Evolutionary conservation across 2,888 invertebrate genomes (phyloP), one percentile per base, ranked within the genome.

Genomic region (Sminthurinus aureus): DNA sequence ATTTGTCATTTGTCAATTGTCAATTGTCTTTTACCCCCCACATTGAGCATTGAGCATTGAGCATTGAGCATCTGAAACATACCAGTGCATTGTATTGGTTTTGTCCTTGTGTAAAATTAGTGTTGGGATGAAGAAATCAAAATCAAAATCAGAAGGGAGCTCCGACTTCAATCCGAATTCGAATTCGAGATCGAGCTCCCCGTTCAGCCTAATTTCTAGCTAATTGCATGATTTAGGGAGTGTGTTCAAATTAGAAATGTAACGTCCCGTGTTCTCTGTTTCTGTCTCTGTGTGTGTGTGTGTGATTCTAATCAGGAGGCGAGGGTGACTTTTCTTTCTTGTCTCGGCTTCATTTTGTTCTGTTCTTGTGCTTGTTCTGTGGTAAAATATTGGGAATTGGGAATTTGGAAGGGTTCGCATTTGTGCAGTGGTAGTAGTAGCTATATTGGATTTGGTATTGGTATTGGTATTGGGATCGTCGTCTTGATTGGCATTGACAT

Each of bases 301-400:
- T 24, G 22, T 71, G 71, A 71, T 38, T 38, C 38, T 6, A 38
- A 38, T 38, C 38, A 38, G 38, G 38, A 38, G 38, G 24, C 9
- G 71, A 71, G 71, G 71, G 71, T 71, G 71, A 71, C 71, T 71
- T 71, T 71, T 26, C 71, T 71, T 24, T 22, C 15, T 38, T 38
- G 38, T 38, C 38, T 38, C 38, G 6, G 6, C 64, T 64, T 9
- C 64, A 12, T 58, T 15, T 58, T n/a, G 15, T 64, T 64, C 9
- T 64, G 38, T 38, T 38, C 1, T 38, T 38, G 38, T 38, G 1
- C 38, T 38, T 38, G 38, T 38, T 38, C 38, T 38, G 38, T 38
- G 38, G 38, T 38, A 6, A 38, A 38, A 38, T 38, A 38, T 38
- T 38, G 38, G 38, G 38, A 38, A 38, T 1, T 1, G 38, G 38